Evolutionary conservation across 2,113 vertebrate genomes (phyloP).

Genomic region (Tapirus terrestris): DNA sequence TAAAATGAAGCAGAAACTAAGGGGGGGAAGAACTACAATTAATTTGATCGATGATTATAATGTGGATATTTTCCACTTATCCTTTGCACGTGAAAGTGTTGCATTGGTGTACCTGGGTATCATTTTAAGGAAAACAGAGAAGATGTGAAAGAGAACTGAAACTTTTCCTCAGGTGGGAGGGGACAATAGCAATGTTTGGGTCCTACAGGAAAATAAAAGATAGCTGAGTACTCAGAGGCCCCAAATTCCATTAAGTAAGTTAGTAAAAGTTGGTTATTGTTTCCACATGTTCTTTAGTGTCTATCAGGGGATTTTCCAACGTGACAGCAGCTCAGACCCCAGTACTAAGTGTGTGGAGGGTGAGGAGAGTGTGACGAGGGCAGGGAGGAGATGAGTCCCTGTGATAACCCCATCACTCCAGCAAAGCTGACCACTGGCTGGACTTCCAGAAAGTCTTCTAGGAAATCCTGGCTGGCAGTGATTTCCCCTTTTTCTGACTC

Average conservation of each 20-base stretch:
- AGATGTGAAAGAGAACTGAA: not conserved
- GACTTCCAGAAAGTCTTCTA: not conserved
- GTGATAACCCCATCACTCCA: no score
- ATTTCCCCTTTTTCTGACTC: not conserved
- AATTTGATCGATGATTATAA: not conserved
- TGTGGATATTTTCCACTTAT: not conserved
- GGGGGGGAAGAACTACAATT: not conserved
- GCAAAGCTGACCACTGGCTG: not conserved
- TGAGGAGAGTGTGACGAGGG: rapidly evolving
- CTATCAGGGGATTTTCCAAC: not conserved
- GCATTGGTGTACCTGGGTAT: not conserved
- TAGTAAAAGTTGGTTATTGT: not conserved
- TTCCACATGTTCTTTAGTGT: not conserved
- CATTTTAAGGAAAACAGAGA: not conserved
- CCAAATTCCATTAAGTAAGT: not conserved
- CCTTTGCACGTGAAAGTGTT: not conserved
- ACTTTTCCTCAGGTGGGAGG: not conserved
- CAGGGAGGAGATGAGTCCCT: not conserved
- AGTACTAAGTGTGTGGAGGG: not conserved
- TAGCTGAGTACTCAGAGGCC: not conserved
- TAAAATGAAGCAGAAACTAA: not conserved
- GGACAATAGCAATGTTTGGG: not conserved
- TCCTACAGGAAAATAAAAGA: not conserved
- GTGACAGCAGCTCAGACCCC: not conserved
- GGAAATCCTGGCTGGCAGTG: not conserved